A percentile compares a stretch with the other conserved stretches of the same genome.
phyloP scores from a whole-genome alignment of 2,113 vertebrate genomes.

The Isurus oxyrinchus region DNA sequence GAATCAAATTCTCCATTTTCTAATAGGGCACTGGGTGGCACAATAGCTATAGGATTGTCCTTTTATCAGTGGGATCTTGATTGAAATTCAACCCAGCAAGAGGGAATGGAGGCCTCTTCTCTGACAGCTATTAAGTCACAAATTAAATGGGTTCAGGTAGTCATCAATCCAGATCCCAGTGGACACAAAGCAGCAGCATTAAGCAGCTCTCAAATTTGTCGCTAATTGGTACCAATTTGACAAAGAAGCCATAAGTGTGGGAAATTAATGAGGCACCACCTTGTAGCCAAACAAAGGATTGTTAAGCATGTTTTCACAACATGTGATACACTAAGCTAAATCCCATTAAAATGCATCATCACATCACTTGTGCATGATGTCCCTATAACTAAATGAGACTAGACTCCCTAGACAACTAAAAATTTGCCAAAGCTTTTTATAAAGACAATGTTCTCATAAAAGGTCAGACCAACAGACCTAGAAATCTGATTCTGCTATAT shows the following conservation, averaged over 20 bases:
- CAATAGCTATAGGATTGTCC: not conserved
- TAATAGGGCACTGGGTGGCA: not conserved
- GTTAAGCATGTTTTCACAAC: not conserved
- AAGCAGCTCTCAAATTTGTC: slow-evolving; percentile 7
- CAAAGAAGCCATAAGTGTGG: not conserved
- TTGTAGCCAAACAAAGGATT: slow-evolving; percentile 21
- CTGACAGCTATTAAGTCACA: slow-evolving; percentile 23
- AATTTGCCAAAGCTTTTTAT: not conserved
- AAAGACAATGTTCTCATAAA: not conserved
- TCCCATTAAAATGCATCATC: slow-evolving; percentile 4
- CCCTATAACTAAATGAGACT: not conserved
- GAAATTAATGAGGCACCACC: slow-evolving; percentile 6
- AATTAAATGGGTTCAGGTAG: slow-evolving; percentile 27
- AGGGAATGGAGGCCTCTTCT: not conserved
- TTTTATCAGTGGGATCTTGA: slow-evolving; percentile 11
- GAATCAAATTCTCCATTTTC: slow-evolving; percentile 9
- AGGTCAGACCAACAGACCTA: not conserved
- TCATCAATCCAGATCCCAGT: not conserved
- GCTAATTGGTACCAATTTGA: slow-evolving; percentile 19
- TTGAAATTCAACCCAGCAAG: slow-evolving; percentile 29
- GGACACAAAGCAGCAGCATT: slow-evolving; percentile 16
- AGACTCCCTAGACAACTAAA: not conserved
- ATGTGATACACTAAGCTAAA: slow-evolving; percentile 1
- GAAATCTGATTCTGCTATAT: not conserved
- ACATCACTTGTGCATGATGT: not conserved